A percentile compares a stretch with the other conserved stretches of the same genome.
Conservation (phyloP, 2,888 invertebrate genomes). For the Galeopsomyia nigrocyanea region DNA sequence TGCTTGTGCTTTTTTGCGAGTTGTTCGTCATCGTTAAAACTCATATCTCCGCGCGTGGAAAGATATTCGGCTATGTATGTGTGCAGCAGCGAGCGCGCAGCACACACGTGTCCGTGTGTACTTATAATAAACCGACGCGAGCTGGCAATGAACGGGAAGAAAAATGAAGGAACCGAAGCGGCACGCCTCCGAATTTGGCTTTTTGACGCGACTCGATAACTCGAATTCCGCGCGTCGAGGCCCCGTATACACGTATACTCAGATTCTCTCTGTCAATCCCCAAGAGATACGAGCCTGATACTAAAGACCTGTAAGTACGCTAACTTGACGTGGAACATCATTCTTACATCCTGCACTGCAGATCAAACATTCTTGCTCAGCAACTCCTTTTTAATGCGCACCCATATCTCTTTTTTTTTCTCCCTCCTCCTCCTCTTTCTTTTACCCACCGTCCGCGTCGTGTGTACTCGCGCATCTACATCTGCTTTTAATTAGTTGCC, state of each 20-base stretch:
- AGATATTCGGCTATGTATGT: neutral
- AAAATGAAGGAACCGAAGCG: conserved; percentile 1
- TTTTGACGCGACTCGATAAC: neutral
- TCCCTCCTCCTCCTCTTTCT: no score
- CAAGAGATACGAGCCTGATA: no score
- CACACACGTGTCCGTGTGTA: neutral
- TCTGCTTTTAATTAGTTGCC: no score
- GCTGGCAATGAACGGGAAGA: neutral
- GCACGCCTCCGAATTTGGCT: conserved; percentile 11
- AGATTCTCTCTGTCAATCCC: no score
- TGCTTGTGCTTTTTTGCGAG: no score
- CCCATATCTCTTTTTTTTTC: no score
- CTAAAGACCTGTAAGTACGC: neutral
- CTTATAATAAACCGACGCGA: no score
- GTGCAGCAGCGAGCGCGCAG: neutral
- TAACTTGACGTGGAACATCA: neutral
- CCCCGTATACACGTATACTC: neutral
- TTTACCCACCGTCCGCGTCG: no score
- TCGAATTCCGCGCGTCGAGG: neutral
- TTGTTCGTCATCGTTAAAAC: no score
- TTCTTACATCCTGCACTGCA: neutral
- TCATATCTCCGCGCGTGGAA: conserved; percentile 1
- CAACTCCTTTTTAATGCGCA: neutral
- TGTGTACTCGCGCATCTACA: no score
- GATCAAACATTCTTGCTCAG: neutral